Base-by-base conservation (phyloP, 1,140 invertebrate species). In the Zaprionus vittiger region DNA sequence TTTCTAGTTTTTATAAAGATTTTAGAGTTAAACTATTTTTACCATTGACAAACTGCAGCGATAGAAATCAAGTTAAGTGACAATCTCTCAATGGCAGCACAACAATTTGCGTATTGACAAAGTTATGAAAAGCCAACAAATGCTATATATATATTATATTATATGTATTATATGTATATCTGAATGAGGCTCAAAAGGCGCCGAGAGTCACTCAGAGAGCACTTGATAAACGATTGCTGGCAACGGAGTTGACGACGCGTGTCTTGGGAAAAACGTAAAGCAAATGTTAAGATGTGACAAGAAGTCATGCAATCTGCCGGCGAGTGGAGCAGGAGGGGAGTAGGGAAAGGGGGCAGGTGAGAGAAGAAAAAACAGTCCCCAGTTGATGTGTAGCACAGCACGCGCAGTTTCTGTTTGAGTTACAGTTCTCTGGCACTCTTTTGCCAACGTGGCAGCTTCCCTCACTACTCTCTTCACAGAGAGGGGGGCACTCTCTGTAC, bases 381-480 rank as follows among this genome's bases (percentile, higher is more conserved):
- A 57, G 44, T 52, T 63, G 38, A 15, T 57, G 59, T 63, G 54
- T 31, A 70, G 67, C 73, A 70, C 72, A 70, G 67, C 73, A 70
- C 72, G 66, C 66, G 72, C 72, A 63, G 66, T 69, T 34, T 60
- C 38, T 26, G 24, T 60, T 73, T 28, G 57, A 62, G 37, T 57
- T 74, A 22, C 71, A 73, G 20, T 59, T 73, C 37, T 38, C 22
- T 41, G 14, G 14, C 28, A 22, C 47, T 49, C 47, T 49, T 22
- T 22, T 0, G 9, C 47, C 47, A 22, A 2, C 9, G 9, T 22
- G 3, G 4, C 47, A 20, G 38, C 17, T 20, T 52, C 9, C 44
- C 17, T 20, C 37, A 5, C 11, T 34, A 5, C 5, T 14, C 28
- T 24, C 60, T 34, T 2, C 52, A 17, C n/a, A n/a, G n/a, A n/a